These are phyloP conservation scores for Aphidius colemani DNA, from an alignment of 2,888 invertebrate genomes.

Conservation along the genomic window DNA sequence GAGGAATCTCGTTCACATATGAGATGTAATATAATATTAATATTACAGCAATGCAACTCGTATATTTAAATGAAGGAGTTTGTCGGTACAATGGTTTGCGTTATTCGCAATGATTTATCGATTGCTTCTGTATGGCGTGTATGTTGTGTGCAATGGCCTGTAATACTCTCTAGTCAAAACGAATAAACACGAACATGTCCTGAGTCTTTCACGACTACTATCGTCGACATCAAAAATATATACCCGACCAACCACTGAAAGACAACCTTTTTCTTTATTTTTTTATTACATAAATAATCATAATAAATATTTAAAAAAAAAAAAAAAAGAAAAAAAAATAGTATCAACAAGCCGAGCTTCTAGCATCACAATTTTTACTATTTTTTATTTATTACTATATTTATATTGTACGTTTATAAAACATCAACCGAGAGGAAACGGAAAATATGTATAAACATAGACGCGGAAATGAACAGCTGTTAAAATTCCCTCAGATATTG, in stretches of 20 bases:
- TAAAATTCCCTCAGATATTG: slow-evolving; percentile 34
- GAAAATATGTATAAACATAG: slow-evolving; percentile 43
- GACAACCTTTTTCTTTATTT: background rate
- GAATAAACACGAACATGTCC: slow-evolving; percentile 38
- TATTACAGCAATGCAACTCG: background rate
- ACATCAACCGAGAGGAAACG: slow-evolving; percentile 42
- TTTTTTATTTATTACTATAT: too few species aligned
- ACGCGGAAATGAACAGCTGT: slow-evolving; percentile 36
- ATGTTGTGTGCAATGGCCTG: slow-evolving; percentile 25
- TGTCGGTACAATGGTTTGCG: slow-evolving; percentile 43
- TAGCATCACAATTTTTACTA: slow-evolving; percentile 27
- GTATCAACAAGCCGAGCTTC: background rate
- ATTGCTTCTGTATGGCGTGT: slow-evolving; percentile 44
- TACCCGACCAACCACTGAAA: slow-evolving; percentile 5
- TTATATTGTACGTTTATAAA: background rate
- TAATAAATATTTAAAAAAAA: slow-evolving; percentile 9
- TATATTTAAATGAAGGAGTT: slow-evolving; percentile 20
- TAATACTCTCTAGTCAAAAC: too few species aligned
- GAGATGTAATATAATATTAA: too few species aligned
- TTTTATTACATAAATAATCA: background rate
- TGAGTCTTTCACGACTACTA: slow-evolving; percentile 36
- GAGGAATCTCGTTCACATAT: too few species aligned
- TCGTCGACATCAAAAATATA: background rate
- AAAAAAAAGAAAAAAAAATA: slow-evolving; percentile 1
- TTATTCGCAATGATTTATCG: slow-evolving; percentile 48